Conservation (phyloP, 2,113 vertebrate genomes). For the Ammodytes marinus region DNA sequence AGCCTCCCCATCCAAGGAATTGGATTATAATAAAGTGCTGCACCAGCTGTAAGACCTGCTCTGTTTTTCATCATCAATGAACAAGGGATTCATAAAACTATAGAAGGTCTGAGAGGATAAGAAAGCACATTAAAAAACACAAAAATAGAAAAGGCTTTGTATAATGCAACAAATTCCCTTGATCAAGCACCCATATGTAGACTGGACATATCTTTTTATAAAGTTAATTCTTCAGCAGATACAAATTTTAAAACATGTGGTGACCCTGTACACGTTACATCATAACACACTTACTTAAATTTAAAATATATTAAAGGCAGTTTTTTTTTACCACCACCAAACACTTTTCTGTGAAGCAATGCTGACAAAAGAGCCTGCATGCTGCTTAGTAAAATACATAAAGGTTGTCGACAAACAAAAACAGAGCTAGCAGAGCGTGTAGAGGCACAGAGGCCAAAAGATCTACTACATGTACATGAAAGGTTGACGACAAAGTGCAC, state of each 20-base stretch:
- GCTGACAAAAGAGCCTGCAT: conserved; percentile 5
- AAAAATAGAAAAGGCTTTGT: background rate
- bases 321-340: no score
- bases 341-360: background rate
- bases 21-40: conserved; percentile 70
- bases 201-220: background rate
- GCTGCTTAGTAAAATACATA: conserved; percentile 33
- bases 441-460: background rate
- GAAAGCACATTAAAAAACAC: background rate
- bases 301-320: no score
- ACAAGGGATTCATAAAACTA: conserved; percentile 40
- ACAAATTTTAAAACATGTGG: background rate
- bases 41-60: conserved; percentile 37
- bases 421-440: conserved; percentile 10
- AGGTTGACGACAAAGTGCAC: conserved; percentile 13
- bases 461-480: conserved; percentile 22
- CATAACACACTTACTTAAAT: no score
- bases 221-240: background rate
- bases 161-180: background rate
- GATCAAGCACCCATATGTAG: background rate
- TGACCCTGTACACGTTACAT: no score
- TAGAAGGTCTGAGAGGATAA: background rate
- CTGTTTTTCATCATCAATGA: conserved; percentile 60
- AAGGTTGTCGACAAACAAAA: conserved; percentile 36
- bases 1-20: conserved; percentile 29